A percentile compares a stretch with the other conserved stretches of the same genome.
phyloP scores from a whole-genome alignment of 2,797 vertebrate species.

The Neomorphus geoffroyi region DNA sequence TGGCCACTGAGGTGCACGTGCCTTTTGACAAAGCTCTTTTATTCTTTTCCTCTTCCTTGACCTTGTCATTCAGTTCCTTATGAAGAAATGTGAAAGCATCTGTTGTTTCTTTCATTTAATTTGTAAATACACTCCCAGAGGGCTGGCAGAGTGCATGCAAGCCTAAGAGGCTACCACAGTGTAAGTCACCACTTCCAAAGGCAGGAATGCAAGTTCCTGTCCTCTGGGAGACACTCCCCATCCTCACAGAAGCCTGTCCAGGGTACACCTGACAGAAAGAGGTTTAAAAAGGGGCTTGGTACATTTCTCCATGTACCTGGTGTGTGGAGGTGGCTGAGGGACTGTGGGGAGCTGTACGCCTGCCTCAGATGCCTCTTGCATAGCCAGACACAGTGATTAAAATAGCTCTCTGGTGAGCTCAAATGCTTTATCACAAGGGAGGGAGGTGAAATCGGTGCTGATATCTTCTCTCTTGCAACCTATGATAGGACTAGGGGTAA shows the following conservation, averaged over 20 bases:
- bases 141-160: neutral
- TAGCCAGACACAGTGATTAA: neutral
- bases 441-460: too few species aligned
- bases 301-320: neutral
- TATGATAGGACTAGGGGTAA: too few species aligned
- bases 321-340: accelerated
- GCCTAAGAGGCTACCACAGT: neutral
- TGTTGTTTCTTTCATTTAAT: constrained; percentile 14
- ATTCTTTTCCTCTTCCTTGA: neutral
- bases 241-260: neutral
- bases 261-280: neutral
- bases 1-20: neutral
- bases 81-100: constrained; percentile 13
- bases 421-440: too few species aligned
- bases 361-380: neutral
- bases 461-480: too few species aligned
- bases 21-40: neutral
- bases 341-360: accelerated
- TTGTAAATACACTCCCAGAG: neutral
- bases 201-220: neutral
- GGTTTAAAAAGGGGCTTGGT: accelerated
- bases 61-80: constrained; percentile 1
- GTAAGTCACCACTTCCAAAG: neutral
- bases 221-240: neutral
- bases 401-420: neutral